Evolutionary conservation across 2,797 vertebrate genomes (phyloP).

Genomic region (Nyctalus aviator): DNA sequence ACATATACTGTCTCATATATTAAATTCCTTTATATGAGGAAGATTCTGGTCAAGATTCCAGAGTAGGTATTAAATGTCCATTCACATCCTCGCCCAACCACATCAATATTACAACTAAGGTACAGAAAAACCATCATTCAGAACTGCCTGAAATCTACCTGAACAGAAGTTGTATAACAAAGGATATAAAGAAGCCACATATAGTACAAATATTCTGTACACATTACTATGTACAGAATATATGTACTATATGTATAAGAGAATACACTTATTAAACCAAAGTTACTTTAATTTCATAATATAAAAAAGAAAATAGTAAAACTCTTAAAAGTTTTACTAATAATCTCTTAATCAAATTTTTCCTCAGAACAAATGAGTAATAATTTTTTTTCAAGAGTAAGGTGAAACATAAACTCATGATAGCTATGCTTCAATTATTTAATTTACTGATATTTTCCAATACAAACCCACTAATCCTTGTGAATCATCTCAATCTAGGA

Average conservation of each 20-base stretch:
- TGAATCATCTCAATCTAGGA: conserved; percentile 38
- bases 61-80: not conserved
- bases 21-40: not conserved
- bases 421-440: conserved; percentile 72
- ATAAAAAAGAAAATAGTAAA: not conserved
- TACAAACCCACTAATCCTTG: conserved; percentile 61
- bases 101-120: not conserved
- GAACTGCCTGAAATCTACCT: not conserved
- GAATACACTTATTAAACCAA: not conserved
- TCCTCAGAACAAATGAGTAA: conserved; percentile 37
- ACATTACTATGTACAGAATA: not conserved
- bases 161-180: not conserved
- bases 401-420: conserved; percentile 68
- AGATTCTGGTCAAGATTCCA: not conserved
- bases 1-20: not conserved
- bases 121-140: not conserved
- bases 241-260: not conserved
- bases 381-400: conserved; percentile 59
- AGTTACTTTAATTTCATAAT: conserved; percentile 6
- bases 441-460: conserved; percentile 79
- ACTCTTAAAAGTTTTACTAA: conserved; percentile 51
- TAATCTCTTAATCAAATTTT: conserved; percentile 50
- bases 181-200: not conserved
- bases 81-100: not conserved
- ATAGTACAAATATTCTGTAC: not conserved